Conservation (phyloP, 2,888 invertebrate species). For the Eristalis arbustorum region DNA sequence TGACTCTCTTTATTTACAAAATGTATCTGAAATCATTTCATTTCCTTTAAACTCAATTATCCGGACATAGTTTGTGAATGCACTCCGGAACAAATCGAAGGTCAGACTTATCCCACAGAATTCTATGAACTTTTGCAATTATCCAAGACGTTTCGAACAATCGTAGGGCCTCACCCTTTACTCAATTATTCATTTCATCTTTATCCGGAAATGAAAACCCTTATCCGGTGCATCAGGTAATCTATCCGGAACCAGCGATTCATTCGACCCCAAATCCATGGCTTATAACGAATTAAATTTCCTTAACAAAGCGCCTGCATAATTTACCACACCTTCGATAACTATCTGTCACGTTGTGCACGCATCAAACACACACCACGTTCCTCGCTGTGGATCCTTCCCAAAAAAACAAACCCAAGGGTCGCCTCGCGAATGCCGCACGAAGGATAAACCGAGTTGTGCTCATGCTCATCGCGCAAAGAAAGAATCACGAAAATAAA, state of each 20-base stretch:
- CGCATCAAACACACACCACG: conserved; percentile 50
- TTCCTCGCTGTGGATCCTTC: conserved; percentile 51
- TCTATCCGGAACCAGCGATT: not conserved
- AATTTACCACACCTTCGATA: conserved; percentile 69
- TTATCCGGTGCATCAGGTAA: not conserved
- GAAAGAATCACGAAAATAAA: conserved; percentile 22
- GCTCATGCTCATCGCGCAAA: conserved; percentile 60
- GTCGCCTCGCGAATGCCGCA: conserved; percentile 57
- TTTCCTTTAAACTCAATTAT: too few species aligned
- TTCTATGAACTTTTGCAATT: not conserved
- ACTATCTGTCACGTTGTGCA: conserved; percentile 69
- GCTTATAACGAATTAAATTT: not conserved
- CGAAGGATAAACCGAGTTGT: conserved; percentile 61
- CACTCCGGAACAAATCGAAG: too few species aligned
- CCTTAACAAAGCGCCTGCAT: conserved; percentile 47
- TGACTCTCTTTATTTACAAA: not conserved
- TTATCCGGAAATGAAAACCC: not conserved
- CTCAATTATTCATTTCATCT: not conserved
- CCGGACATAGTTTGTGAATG: too few species aligned
- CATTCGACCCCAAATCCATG: conserved; percentile 8
- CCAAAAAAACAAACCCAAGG: conserved; percentile 32
- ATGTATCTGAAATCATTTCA: not conserved
- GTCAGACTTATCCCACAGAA: not conserved
- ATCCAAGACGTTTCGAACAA: not conserved
- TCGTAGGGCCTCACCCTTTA: not conserved